phyloP scores from a whole-genome alignment of 2,797 vertebrate species.

The Fratercula arctica region DNA sequence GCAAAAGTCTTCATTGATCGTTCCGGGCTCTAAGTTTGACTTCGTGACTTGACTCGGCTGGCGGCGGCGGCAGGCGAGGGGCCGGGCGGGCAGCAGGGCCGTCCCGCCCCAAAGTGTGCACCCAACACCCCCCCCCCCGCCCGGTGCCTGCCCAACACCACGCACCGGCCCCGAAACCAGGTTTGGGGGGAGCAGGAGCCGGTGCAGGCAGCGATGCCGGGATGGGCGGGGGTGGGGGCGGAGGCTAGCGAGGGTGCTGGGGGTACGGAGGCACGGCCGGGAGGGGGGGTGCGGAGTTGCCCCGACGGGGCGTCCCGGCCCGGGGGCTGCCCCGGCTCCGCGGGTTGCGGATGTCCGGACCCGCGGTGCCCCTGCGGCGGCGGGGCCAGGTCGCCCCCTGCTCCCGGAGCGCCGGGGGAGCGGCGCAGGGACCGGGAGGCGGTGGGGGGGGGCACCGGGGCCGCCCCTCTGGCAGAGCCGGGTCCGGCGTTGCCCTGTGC shows the following conservation, averaged over 20 bases:
- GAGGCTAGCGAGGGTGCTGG: no score
- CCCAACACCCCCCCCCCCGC: no score
- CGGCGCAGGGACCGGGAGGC: no score
- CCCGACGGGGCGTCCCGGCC: not conserved
- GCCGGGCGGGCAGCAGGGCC: not conserved
- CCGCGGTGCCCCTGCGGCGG: not conserved
- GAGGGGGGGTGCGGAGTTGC: not conserved
- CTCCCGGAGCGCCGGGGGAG: not conserved
- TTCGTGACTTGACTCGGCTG: constrained; percentile 70
- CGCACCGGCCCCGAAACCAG: not conserved
- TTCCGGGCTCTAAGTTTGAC: constrained; percentile 66
- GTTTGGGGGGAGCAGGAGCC: not conserved
- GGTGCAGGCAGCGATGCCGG: not conserved
- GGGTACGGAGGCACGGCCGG: not conserved
- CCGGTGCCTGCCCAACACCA: not conserved
- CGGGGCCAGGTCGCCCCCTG: no score
- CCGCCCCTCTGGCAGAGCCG: not conserved
- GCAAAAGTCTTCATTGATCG: constrained; percentile 77
- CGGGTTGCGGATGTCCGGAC: not conserved
- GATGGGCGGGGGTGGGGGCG: no score
- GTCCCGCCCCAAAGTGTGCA: not conserved
- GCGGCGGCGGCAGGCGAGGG: not conserved
- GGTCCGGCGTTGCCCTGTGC: constrained; percentile 16
- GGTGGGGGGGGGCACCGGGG: not conserved
- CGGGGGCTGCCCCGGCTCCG: not conserved